These are phyloP conservation scores for Oncorhynchus masou DNA, from an alignment of 2,113 vertebrate species.

Conservation along the genomic window DNA sequence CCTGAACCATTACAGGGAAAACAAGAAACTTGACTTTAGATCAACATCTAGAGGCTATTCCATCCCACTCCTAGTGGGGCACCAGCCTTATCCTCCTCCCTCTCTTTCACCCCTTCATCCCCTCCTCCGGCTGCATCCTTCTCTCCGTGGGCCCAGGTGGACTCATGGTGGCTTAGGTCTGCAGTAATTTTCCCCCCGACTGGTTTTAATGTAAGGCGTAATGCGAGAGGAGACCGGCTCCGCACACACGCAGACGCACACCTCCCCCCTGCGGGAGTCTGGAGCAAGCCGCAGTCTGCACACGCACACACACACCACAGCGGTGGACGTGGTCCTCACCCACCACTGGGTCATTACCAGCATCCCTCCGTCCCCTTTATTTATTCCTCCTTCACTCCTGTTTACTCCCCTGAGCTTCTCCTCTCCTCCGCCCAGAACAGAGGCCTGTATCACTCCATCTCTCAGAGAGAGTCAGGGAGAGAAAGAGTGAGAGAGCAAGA, in stretches of 20 bases:
- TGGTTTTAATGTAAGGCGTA: constrained; percentile 81
- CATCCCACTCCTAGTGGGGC: neutral
- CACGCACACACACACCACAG: constrained; percentile 20
- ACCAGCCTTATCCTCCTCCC: constrained; percentile 16
- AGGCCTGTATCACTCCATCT: constrained; percentile 52
- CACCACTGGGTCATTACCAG: constrained; percentile 53
- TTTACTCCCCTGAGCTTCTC: constrained; percentile 63
- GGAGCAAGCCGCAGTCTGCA: neutral
- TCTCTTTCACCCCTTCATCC: constrained; percentile 48
- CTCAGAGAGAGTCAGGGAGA: constrained; percentile 1
- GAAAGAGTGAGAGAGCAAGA: neutral
- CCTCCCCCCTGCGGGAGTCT: neutral
- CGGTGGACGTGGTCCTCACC: constrained; percentile 48
- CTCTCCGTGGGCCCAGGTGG: constrained; percentile 72
- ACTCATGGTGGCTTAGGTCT: constrained; percentile 66
- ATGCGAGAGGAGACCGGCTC: constrained; percentile 65
- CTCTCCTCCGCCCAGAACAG: constrained; percentile 15
- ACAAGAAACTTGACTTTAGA: constrained; percentile 26
- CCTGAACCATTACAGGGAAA: neutral
- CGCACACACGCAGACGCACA: constrained; percentile 1
- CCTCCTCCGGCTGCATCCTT: constrained; percentile 37
- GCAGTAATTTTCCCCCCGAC: constrained; percentile 78
- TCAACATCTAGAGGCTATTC: constrained; percentile 21
- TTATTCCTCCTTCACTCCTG: constrained; percentile 60
- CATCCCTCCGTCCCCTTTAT: constrained; percentile 54